phyloP scores from a whole-genome alignment of 92 coral and sea anemone species.

The Bergia puertoricense region DNA sequence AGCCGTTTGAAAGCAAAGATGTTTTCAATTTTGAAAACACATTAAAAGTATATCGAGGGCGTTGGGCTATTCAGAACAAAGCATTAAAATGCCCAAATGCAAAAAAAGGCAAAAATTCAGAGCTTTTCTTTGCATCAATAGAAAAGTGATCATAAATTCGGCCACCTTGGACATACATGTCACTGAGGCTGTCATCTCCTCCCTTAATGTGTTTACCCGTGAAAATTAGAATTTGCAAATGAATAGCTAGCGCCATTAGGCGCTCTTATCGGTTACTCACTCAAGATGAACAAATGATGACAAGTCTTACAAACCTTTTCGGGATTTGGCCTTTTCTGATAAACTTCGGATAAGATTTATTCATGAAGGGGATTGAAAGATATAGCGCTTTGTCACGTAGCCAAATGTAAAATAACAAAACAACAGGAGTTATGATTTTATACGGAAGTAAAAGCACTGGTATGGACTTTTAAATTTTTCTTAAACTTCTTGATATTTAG shows the following conservation, averaged over 20 bases:
- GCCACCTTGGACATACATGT: constrained; percentile 54
- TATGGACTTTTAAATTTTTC: neutral
- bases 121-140: constrained; percentile 45
- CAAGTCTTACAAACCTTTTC: constrained; percentile 24
- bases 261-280: constrained; percentile 33
- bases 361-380: constrained; percentile 35
- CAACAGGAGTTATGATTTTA: neutral
- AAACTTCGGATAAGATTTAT: constrained; percentile 35
- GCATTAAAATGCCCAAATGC: constrained; percentile 13
- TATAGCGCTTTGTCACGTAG: constrained; percentile 35
- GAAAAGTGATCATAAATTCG: constrained; percentile 29
- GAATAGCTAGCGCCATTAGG: constrained; percentile 40
- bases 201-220: constrained; percentile 70
- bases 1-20: neutral
- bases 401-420: constrained; percentile 3
- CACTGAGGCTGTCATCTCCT: constrained; percentile 70
- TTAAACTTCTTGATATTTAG: neutral
- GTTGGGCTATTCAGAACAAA: neutral
- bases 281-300: constrained; percentile 37
- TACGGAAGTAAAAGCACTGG: neutral
- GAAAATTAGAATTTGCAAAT: constrained; percentile 61
- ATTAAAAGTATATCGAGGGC: neutral
- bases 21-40: constrained; percentile 3
- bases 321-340: constrained; percentile 28
- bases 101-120: neutral